Evolutionary conservation across 2,113 vertebrate species (phyloP), one percentile per base, ranked within the genome.

Genomic region (Perccottus glenii): DNA sequence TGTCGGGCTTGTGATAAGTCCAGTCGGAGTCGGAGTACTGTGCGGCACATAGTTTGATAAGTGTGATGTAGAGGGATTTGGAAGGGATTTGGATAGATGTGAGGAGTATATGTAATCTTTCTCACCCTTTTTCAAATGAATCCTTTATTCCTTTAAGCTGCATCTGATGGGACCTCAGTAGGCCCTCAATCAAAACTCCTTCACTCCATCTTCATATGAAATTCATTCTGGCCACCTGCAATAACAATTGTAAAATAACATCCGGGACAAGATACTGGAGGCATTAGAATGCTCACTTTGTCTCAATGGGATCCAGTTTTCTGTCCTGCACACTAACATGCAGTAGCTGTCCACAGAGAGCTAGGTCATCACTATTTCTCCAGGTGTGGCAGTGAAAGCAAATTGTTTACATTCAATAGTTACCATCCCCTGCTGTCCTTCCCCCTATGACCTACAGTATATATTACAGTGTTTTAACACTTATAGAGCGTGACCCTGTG

Each of bases 1-100:
- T 80, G 76, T 70, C 56, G 67, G 79, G 73, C 69, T 71, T 83
- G 71, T 50, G 86, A 88, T 87, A 90, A 89, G 80, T 80, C 86
- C 83, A 81, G 86, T 68, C 73, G 82, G 86, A 88, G 78, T 81
- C 85, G 78, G 81, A 85, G 60, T 83, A 84, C 83, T 59, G 55
- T 73, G 59, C 75, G 82, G 86, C 88, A 86, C 81, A 83, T 77
- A 73, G 82, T 83, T 89, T 84, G 90, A 91, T 89, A 92, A 91
- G 85, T 90, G 88, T 81, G 90, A 93, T 92, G 90, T 87, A 85
- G 87, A 81, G 84, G 89, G 89, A 90, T 92, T 92, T 91, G 85
- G 73, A 82, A 82, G 75, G 90, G 90, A 91, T 91, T 91, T 90
- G 90, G 84, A 84, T 89, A 88, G 91, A 92, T 89, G 85, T 89